Evolutionary conservation across 2,113 vertebrate genomes (phyloP).

Genomic region (Falco punctatus): DNA sequence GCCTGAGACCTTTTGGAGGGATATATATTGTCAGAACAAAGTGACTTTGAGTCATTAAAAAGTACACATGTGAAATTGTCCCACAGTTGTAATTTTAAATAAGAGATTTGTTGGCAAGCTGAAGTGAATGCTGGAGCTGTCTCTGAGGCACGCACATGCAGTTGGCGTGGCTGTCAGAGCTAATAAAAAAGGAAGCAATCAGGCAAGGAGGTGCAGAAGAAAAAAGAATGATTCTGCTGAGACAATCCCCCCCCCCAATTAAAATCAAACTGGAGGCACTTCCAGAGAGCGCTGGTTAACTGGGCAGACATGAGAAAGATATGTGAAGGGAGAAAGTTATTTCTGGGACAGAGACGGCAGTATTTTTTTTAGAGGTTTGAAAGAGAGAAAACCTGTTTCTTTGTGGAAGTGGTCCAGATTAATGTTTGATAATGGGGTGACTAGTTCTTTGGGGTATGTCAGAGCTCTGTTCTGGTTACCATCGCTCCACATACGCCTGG

Average conservation of each 20-base stretch:
- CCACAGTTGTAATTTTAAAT: conserved; percentile 13
- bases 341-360: not conserved
- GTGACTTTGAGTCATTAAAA: conserved; percentile 16
- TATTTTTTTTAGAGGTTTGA: not conserved
- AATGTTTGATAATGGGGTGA: not conserved
- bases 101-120: conserved; percentile 24
- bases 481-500: not conserved
- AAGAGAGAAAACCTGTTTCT: not conserved
- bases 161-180: not conserved
- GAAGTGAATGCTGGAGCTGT: not conserved
- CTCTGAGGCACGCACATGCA: not conserved
- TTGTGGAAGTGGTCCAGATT: not conserved
- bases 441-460: not conserved
- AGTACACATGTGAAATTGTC: conserved; percentile 26
- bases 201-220: not conserved
- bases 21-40: conserved; percentile 25
- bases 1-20: not conserved
- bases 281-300: not conserved
- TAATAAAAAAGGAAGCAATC: conserved; percentile 8
- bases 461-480: not conserved
- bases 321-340: not conserved
- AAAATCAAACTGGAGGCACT: not conserved
- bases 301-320: not conserved
- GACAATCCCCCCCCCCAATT: not conserved
- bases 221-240: not conserved